Base-by-base conservation (phyloP, 2,113 vertebrate genomes). In the Catharus minimus region DNA sequence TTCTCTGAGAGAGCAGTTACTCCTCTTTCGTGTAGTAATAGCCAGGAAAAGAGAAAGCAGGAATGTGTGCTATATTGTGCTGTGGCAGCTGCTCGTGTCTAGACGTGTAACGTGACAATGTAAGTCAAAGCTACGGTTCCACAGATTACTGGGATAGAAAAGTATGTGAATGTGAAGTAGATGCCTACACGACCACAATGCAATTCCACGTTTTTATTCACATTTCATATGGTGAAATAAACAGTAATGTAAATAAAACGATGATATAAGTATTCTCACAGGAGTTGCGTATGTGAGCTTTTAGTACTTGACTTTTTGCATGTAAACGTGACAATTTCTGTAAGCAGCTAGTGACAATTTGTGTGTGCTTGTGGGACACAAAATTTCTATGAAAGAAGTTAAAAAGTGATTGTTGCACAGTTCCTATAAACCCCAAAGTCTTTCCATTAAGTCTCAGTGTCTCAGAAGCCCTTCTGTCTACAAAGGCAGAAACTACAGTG, bases 101-200 rank as follows among this genome's bases (percentile, higher is more conserved):
- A 10, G 36, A 18, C 1, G 23, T 2, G 4, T 88, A 68, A 44
- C 0, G 2, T 64, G 71, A 14, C 68, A 67, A 53, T 60, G 1
- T 22, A 43, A 84, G 32, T 46, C 52, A 58, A 33, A n/a, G 68
- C 30, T 18, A 27, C 19, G 73, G 60, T 30, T 47, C 10, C 36
- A 24, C 7, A 43, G 41, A 26, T 55, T 47, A 24, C 61, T 77
- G 10, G 22, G 18, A 24, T 47, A 52, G 75, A 67, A 16, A 75
- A 57, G 26, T 5, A 14, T 39, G 13, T 39, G 36, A 73, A 72
- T 56, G 15, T 44, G 72, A 36, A 55, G 36, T 4, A 4, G n/a
- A 26, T 15, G 64, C 26, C 52, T 55, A 9, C 23, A 2, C 6
- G n/a, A 18, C 44, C 49, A 33, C 58, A 56, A 9, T 15, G 23